Evolutionary conservation across 2,797 vertebrate species (phyloP).

Genomic region (Eulemur coronatus): DNA sequence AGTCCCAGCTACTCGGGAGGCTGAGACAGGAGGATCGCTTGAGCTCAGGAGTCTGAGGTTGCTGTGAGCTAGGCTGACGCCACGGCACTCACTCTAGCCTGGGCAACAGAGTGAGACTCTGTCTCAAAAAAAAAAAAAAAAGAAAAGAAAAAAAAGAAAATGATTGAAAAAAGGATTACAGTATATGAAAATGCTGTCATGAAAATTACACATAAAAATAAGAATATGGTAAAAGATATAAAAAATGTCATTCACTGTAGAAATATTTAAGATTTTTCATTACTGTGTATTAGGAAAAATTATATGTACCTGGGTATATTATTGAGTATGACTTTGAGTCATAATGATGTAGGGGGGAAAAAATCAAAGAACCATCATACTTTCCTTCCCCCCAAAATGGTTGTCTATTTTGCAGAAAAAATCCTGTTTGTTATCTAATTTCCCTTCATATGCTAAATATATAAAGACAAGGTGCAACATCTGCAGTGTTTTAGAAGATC

Average conservation of each 20-base stretch:
- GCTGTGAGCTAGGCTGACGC: too few relatives aligned
- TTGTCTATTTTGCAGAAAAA: neutral
- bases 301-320: neutral
- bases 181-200: neutral
- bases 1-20: too few relatives aligned
- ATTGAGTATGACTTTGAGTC: neutral
- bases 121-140: too few relatives aligned
- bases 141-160: neutral
- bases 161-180: neutral
- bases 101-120: too few relatives aligned
- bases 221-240: neutral
- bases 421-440: neutral
- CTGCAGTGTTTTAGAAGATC: neutral
- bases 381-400: neutral
- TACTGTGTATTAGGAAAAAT: neutral
- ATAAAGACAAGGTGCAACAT: neutral
- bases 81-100: too few relatives aligned
- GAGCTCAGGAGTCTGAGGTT: too few relatives aligned
- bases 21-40: too few relatives aligned
- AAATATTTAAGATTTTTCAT: neutral
- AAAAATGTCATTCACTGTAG: neutral
- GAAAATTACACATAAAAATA: neutral
- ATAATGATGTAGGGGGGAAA: neutral
- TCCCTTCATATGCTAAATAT: neutral
- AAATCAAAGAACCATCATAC: neutral